Percentiles rank a stretch among this genome's conserved stretches.
phyloP scores from a whole-genome alignment of 2,797 vertebrate species.

The Hydrophis major region DNA sequence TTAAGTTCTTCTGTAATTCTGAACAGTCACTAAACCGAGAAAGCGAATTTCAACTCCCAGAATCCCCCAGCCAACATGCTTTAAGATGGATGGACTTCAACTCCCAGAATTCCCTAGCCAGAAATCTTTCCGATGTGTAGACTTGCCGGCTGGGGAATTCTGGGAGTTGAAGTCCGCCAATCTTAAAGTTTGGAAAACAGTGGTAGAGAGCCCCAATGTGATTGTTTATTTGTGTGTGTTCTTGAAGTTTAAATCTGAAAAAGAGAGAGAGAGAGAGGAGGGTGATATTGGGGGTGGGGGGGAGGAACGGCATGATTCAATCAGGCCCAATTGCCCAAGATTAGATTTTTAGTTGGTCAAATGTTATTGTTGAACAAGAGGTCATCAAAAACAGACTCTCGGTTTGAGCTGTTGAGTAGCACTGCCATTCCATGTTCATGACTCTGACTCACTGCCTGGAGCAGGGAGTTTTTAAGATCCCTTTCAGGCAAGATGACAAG shows the following conservation, averaged over 20 bases:
- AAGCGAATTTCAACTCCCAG: too few relatives aligned
- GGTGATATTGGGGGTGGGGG: background rate
- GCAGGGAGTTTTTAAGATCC: background rate
- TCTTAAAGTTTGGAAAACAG: background rate
- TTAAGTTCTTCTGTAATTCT: too few relatives aligned
- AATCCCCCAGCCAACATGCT: background rate
- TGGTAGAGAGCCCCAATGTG: background rate
- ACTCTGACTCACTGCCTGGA: background rate
- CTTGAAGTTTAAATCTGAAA: background rate
- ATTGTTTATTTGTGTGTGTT: background rate
- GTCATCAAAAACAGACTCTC: background rate
- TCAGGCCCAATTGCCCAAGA: background rate
- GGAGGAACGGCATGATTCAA: background rate
- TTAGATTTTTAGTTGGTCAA: background rate
- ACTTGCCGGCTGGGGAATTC: background rate
- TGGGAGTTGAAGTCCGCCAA: background rate
- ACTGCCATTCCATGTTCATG: background rate
- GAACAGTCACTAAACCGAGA: too few relatives aligned
- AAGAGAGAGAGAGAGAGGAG: background rate
- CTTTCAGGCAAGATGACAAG: background rate
- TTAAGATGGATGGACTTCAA: background rate
- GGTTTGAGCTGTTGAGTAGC: background rate
- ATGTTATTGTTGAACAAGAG: background rate
- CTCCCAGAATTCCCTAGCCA: background rate
- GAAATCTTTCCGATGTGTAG: background rate